Base-by-base conservation (phyloP, 2,888 invertebrate genomes). In the Epistrophe eligans region DNA sequence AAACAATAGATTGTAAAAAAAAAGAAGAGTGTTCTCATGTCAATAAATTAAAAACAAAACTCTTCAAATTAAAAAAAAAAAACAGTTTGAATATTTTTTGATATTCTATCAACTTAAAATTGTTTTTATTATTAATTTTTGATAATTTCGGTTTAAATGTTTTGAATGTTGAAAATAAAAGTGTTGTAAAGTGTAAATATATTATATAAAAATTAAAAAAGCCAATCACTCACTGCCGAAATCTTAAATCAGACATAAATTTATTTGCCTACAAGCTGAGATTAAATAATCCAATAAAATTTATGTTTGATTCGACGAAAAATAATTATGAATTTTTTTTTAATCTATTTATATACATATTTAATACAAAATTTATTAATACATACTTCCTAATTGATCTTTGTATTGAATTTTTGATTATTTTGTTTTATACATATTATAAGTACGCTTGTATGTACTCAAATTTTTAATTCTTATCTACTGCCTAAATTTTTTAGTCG, bases 221-320 rank as follows among this genome's bases (percentile, higher is more conserved):
- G 91, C 92, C 91, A 92, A 92, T 90, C 90, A 91, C 91, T 43
- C 70, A 92, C 92, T 92, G 92, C 92, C 92, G 90, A 88, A 90
- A 88, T 89, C 88, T 87, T 88, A 83, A 48, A 83, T 73, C 48
- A 77, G 48, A 67, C 38, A 32, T 40, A 57, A 40, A 32, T n/a
- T 28, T 50, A 28, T 60, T 58, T 48, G 38, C 40, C 38, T 66
- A 17, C 19, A 38, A 55, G 58, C n/a, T 71, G 70, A 57, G 62
- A 66, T 71, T 67, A n/a, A 7, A 13, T 45, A n/a, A 77, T 43
- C 11, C 11, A 24, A n/a, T 10, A 35, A 80, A 55, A 35, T 24
- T 40, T 3, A 50, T 48, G 28, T 15, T 48, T 9, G 40, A 45
- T 71, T 43, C 15, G 35, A 50, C 35, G 48, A 72, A 73, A 70